These are phyloP conservation scores for Phortica magna DNA, from an alignment of 2,888 invertebrate species.

Conservation along the genomic window DNA sequence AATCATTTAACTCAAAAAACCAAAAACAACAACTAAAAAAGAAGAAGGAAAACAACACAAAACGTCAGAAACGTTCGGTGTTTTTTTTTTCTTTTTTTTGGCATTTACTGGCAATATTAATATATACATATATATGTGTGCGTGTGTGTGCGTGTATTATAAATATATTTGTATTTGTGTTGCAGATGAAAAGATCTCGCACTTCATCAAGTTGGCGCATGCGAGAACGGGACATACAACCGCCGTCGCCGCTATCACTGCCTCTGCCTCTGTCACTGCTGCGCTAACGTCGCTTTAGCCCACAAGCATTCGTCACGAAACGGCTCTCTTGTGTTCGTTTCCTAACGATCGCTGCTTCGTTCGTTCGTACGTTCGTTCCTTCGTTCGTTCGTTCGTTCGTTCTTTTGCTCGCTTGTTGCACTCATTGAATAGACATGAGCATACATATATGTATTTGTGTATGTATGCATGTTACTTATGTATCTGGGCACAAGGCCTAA, in stretches of 20 bases:
- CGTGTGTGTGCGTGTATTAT: neutral
- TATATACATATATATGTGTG: neutral
- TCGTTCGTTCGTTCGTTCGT: slow-evolving; percentile 48
- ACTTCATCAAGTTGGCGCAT: neutral
- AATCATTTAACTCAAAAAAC: neutral
- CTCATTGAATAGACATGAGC: slow-evolving; percentile 29
- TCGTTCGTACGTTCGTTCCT: slow-evolving; percentile 46
- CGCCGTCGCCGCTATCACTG: neutral
- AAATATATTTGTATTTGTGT: slow-evolving; percentile 2
- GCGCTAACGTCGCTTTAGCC: neutral
- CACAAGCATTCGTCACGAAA: neutral
- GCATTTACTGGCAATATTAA: too few relatives aligned
- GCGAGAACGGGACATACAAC: neutral
- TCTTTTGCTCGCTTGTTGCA: slow-evolving; percentile 25
- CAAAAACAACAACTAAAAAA: neutral
- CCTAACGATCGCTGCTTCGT: neutral
- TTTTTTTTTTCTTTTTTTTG: too few relatives aligned
- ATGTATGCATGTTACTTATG: slow-evolving; percentile 42
- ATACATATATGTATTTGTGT: slow-evolving; percentile 7
- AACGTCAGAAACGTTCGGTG: neutral
- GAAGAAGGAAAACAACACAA: neutral
- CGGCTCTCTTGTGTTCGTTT: neutral
- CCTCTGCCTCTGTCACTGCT: neutral
- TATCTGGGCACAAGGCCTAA: slow-evolving; percentile 77
- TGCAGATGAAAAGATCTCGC: neutral